Percentiles rank a stretch among this genome's conserved stretches.
phyloP scores from a whole-genome alignment of 2,888 invertebrate genomes.

The Ochropleura plecta region DNA sequence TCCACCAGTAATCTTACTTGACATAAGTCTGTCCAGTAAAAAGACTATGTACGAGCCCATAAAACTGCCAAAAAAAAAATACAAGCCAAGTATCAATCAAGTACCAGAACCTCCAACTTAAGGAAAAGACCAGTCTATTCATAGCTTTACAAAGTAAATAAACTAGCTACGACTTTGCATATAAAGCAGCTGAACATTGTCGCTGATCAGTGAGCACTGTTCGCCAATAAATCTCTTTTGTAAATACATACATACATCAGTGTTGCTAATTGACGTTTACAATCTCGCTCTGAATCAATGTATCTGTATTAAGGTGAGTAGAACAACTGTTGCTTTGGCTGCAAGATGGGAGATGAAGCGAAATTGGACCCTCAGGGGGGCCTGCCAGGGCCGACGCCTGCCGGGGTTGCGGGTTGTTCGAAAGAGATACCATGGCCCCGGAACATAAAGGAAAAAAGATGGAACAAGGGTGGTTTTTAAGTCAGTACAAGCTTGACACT shows the following conservation, averaged over 20 bases:
- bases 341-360: conserved; percentile 56
- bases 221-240: conserved; percentile 57
- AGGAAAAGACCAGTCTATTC: conserved; percentile 27
- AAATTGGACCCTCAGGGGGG: neutral
- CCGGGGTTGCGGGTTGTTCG: no score
- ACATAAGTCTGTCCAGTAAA: neutral
- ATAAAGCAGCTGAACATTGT: conserved; percentile 49
- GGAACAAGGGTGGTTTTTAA: no score
- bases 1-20: neutral
- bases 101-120: neutral
- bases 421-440: no score
- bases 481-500: no score
- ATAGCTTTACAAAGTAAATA: conserved; percentile 6
- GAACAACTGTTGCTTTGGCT: conserved; percentile 76
- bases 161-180: conserved; percentile 41
- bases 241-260: conserved; percentile 63
- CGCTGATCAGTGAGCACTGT: conserved; percentile 49
- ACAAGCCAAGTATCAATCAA: neutral
- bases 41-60: neutral
- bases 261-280: conserved; percentile 83
- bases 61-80: conserved; percentile 4
- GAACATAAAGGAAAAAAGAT: no score
- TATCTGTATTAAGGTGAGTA: conserved; percentile 83
- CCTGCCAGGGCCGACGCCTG: no score
- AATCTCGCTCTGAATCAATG: conserved; percentile 80